A percentile compares a stretch with the other conserved stretches of the same genome.
Conservation (phyloP, 30 jellyfish, hydroid and myxozoan species). For the Turritopsis dohrnii region DNA sequence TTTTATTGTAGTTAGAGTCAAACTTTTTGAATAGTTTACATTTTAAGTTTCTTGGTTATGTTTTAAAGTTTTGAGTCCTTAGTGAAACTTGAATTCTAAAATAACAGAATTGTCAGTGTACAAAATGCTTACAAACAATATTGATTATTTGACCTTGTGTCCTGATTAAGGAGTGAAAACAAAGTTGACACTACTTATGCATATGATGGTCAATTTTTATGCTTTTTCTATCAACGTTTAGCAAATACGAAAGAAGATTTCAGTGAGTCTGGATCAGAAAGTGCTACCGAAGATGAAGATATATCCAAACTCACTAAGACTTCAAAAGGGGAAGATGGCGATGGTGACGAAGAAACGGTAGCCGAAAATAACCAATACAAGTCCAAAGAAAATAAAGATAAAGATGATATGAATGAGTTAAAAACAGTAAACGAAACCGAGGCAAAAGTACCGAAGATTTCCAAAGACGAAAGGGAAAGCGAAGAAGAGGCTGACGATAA, state of each 20-base stretch:
- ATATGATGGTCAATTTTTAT: neutral
- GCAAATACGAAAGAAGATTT: neutral
- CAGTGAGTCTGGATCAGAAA: conserved; percentile 9
- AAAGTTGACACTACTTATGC: neutral
- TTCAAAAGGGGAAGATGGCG: neutral
- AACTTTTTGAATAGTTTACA: too few species aligned
- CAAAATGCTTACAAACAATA: too few species aligned
- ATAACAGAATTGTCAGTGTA: too few species aligned
- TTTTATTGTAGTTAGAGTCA: too few species aligned
- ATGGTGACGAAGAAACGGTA: conserved; percentile 13
- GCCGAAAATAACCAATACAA: neutral
- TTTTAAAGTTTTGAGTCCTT: too few species aligned
- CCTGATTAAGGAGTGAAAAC: too few species aligned
- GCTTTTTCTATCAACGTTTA: neutral
- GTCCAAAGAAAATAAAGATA: neutral
- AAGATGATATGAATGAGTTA: neutral
- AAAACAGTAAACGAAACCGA: conserved; percentile 34
- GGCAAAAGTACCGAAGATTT: neutral
- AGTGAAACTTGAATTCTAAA: too few species aligned
- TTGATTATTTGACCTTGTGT: too few species aligned
- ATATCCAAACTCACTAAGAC: neutral
- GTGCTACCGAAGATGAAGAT: conserved; percentile 6
- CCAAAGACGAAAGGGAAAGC: neutral
- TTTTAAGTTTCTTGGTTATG: too few species aligned
- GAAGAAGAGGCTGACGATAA: conserved; percentile 19